These are phyloP conservation scores for Crossocerus cetratus DNA, from an alignment of 2,888 invertebrate species.

Conservation along the genomic window DNA sequence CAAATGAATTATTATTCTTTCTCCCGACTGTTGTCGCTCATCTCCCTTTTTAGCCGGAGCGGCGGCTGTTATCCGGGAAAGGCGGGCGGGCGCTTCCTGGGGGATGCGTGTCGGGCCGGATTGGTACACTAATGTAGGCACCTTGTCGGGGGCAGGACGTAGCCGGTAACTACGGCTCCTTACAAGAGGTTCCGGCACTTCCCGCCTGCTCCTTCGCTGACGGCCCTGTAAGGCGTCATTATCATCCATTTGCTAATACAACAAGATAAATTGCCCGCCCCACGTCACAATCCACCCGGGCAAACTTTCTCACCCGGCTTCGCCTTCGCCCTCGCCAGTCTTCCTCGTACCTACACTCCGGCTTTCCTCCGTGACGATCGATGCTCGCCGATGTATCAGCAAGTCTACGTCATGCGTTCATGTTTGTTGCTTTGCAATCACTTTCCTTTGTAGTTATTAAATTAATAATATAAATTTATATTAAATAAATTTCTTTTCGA, in stretches of 20 bases:
- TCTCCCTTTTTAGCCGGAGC: no score
- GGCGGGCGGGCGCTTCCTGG: no score
- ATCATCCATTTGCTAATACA: slow-evolving; percentile 66
- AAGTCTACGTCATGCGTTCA: no score
- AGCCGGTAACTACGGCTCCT: slow-evolving; percentile 39
- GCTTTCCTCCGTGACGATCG: neutral
- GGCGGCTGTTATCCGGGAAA: no score
- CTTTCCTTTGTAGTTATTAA: no score
- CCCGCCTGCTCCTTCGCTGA: slow-evolving; percentile 1
- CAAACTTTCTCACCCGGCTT: slow-evolving; percentile 36
- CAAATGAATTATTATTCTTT: no score
- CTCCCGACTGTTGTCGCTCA: no score
- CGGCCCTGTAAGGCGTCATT: slow-evolving; percentile 44
- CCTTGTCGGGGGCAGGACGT: slow-evolving; percentile 15
- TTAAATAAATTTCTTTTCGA: no score
- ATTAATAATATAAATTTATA: no score
- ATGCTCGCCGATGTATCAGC: neutral
- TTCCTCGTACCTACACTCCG: neutral
- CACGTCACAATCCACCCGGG: slow-evolving; percentile 35
- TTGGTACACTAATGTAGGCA: slow-evolving; percentile 37
- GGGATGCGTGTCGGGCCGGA: neutral
- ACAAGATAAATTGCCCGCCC: slow-evolving; percentile 64
- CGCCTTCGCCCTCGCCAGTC: neutral
- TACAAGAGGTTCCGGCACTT: slow-evolving; percentile 36
- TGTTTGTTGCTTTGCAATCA: no score